Base-by-base conservation (phyloP, 2,888 invertebrate species). In the Notodonta dromedarius region DNA sequence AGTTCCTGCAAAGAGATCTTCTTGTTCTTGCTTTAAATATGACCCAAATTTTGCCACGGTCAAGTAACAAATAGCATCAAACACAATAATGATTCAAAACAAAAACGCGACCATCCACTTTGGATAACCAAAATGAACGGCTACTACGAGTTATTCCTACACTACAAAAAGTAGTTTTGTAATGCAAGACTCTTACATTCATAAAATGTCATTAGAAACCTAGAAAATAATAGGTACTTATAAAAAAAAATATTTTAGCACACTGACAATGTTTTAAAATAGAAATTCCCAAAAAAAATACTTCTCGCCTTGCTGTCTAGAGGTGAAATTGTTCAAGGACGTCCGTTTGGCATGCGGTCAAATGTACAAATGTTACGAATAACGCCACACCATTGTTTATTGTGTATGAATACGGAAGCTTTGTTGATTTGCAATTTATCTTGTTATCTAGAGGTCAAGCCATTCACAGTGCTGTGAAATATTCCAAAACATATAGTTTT, bases 221-320 rank as follows among this genome's bases (percentile, higher is more conserved):
- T 58, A 64, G 52, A 59, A 48, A 57, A 50, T 57, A 48, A 54
- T 56, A 60, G 24, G 24, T 58, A 42, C n/a, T n/a, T n/a, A n/a
- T n/a, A 54, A 55, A 40, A 54, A 11, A 16, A 40, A 39, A 58
- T 62, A 69, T 39, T 24, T 16, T 14, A 55, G 24, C 40, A 39
- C 40, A 63, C 59, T 59, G 62, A 51, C 39, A 64, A 35, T 60
- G 58, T 57, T 62, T 56, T 14, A 12, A 60, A 57, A 64, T 53
- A 65, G 63, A 64, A 65, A 56, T 61, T 60, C 55, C 60, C 48
- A 42, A 68, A 66, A 64, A 67, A 70, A 63, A 66, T 74, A 74
- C 78, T 74, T 74, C 78, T 80, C 82, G 85, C 82, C 87, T 80
- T 70, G 80, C 83, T 84, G 87, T 89, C 89, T 88, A 80, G 78